These are phyloP conservation scores for Dasysyrphus albostriatus DNA, from an alignment of 2,888 invertebrate genomes.

Conservation along the genomic window DNA sequence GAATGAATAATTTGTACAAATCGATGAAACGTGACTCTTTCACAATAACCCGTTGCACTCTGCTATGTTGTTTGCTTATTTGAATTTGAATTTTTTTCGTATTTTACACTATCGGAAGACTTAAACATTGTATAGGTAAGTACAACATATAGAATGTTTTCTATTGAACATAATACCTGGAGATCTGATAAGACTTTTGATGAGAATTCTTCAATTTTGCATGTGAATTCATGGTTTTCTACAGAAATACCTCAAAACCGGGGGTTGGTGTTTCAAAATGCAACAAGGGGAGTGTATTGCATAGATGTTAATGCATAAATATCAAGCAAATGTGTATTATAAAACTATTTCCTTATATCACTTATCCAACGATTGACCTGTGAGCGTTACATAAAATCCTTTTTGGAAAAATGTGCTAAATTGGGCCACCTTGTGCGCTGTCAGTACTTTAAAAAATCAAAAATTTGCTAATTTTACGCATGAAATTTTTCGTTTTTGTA, in stretches of 20 bases:
- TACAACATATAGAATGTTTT: background rate
- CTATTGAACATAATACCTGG: background rate
- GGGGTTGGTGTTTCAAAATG: too few species aligned
- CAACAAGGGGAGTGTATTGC: too few species aligned
- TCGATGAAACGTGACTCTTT: slow-evolving; percentile 69
- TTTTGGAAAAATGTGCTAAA: too few species aligned
- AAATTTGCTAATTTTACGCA: too few species aligned
- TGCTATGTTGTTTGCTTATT: slow-evolving; percentile 11
- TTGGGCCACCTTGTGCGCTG: too few species aligned
- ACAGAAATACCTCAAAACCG: background rate
- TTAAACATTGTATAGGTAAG: background rate
- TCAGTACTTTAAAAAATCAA: too few species aligned
- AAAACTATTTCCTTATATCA: too few species aligned
- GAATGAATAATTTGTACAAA: slow-evolving; percentile 72
- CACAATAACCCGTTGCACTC: slow-evolving; percentile 19
- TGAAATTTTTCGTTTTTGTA: too few species aligned
- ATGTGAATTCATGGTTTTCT: slow-evolving; percentile 3
- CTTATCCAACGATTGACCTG: too few species aligned
- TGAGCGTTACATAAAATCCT: too few species aligned
- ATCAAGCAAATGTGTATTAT: too few species aligned
- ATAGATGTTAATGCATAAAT: too few species aligned
- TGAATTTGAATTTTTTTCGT: slow-evolving; percentile 42
- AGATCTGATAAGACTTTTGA: slow-evolving; percentile 29
- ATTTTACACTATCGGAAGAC: slow-evolving; percentile 9
- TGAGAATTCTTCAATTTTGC: slow-evolving; percentile 4